Percentiles rank a stretch among this genome's conserved stretches.
These are phyloP conservation scores for Caenorhabditis panamensis DNA, from an alignment of 2,888 invertebrate genomes.

Conservation along the genomic window DNA sequence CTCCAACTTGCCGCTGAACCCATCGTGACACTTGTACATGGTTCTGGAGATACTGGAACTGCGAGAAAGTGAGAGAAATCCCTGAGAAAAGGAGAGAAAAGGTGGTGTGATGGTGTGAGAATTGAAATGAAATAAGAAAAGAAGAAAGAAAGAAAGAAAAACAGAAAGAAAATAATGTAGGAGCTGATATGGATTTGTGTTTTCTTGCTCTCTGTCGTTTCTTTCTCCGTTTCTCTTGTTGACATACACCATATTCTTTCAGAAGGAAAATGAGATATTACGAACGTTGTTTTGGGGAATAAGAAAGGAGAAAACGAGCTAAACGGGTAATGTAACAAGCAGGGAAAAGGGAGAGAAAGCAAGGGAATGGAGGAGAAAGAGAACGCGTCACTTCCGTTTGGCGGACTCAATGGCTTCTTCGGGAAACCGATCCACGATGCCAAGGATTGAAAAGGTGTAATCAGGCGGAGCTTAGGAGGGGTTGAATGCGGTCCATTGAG, in stretches of 20 bases:
- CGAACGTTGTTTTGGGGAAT: background rate
- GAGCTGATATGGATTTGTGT: conserved; percentile 13
- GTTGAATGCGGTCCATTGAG: background rate
- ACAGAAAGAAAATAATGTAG: background rate
- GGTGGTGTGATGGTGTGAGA: too few species aligned
- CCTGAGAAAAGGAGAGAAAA: background rate
- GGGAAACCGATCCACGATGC: conserved; percentile 14
- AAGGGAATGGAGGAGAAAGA: background rate
- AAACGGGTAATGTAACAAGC: background rate
- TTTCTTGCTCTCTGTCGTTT: background rate
- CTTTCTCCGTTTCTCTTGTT: background rate
- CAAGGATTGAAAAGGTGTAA: conserved; percentile 23
- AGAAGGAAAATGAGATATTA: background rate
- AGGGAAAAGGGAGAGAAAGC: background rate
- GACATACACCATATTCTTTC: background rate
- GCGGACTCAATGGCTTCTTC: conserved; percentile 40
- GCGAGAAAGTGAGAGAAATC: background rate
- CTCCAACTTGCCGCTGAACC: conserved; percentile 31
- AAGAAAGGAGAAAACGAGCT: background rate
- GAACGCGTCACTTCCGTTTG: conserved; percentile 25
- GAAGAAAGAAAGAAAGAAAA: background rate
- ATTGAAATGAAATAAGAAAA: conserved; percentile 8
- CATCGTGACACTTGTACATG: conserved; percentile 31
- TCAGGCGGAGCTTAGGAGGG: conserved; percentile 10
- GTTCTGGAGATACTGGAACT: background rate